Evolutionary conservation across 2,113 vertebrate species (phyloP).

Genomic region (Albula goreensis): DNA sequence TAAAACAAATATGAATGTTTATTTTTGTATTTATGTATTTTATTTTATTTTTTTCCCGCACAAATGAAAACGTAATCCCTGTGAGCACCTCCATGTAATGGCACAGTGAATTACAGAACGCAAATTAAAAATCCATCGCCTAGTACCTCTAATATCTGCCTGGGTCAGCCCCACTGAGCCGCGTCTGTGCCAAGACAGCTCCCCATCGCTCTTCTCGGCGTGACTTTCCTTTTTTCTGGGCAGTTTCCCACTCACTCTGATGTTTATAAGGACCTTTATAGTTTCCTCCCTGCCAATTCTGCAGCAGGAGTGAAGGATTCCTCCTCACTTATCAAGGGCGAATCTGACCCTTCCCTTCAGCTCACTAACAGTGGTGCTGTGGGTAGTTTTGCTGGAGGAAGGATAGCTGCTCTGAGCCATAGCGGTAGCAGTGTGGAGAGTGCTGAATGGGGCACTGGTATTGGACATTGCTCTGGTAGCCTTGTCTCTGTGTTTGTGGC

Average conservation of each 20-base stretch:
- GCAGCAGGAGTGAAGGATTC: background rate
- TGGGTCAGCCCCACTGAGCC: background rate
- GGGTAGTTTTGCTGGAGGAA: background rate
- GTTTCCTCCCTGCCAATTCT: background rate
- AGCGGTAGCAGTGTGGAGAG: background rate
- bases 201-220: background rate
- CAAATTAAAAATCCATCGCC: background rate
- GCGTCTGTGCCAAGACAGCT: background rate
- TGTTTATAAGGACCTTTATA: background rate
- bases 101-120: background rate
- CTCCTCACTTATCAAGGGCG: background rate
- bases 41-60: background rate
- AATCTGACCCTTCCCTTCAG: background rate
- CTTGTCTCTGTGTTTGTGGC: background rate
- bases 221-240: background rate
- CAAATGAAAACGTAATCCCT: background rate
- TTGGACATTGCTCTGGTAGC: too few species aligned
- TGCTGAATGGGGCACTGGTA: too few species aligned
- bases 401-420: background rate
- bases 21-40: background rate
- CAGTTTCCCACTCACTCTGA: background rate
- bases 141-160: background rate
- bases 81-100: background rate
- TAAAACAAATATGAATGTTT: background rate
- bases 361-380: background rate